phyloP scores from a whole-genome alignment of 2,888 invertebrate species.

The Pseudoips prasinana region DNA sequence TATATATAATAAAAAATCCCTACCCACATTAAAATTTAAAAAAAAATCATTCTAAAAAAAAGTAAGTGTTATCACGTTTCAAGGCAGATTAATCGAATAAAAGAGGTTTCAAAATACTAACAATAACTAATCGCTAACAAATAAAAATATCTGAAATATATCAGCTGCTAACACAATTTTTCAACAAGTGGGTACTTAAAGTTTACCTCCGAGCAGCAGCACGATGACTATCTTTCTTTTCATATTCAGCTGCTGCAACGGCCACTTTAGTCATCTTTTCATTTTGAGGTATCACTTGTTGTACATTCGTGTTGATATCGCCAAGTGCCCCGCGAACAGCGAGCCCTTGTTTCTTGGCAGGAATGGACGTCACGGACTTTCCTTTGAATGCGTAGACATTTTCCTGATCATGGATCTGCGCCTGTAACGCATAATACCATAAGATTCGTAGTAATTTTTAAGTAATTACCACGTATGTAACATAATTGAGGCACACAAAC shows the following conservation, averaged over 20 bases:
- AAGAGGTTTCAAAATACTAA: no score
- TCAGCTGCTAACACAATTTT: background rate
- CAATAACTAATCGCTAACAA: no score
- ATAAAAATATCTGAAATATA: no score
- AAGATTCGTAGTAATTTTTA: no score
- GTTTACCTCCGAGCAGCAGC: conserved; percentile 49
- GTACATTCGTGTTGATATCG: conserved; percentile 67
- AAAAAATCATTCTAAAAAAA: background rate
- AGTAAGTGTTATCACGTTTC: no score
- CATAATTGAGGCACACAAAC: conserved; percentile 42
- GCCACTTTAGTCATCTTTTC: conserved; percentile 60
- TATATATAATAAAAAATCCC: conserved; percentile 3
- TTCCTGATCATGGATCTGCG: conserved; percentile 65
- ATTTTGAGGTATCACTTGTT: conserved; percentile 40
- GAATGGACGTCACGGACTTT: conserved; percentile 42
- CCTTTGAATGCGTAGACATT: conserved; percentile 57
- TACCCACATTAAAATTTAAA: conserved; percentile 23
- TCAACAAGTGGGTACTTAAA: background rate
- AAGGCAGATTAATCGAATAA: no score
- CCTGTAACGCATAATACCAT: conserved; percentile 28
- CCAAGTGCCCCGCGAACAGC: conserved; percentile 65
- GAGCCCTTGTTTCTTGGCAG: conserved; percentile 55
- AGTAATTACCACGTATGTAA: conserved; percentile 1
- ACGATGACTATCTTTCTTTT: conserved; percentile 59
- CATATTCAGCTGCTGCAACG: conserved; percentile 56